Evolutionary conservation across 2,888 invertebrate species (phyloP).

Genomic region (Electrophaes corylata): DNA sequence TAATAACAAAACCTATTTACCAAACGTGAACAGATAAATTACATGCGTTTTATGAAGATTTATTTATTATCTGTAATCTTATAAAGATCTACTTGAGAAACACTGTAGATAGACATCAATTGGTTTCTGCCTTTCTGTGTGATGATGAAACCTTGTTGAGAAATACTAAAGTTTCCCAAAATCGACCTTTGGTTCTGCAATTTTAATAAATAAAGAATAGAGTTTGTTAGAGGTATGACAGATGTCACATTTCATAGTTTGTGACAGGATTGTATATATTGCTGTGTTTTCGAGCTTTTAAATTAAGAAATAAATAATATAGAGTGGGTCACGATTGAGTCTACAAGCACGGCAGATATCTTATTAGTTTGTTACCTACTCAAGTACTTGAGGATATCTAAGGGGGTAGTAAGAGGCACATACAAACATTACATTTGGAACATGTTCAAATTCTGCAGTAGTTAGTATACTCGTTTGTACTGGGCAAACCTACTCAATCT

Average conservation of each 20-base stretch:
- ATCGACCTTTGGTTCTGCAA: conserved; percentile 32
- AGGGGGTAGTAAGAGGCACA: neutral
- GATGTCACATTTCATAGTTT: neutral
- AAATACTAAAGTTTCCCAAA: conserved; percentile 30
- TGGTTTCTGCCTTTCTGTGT: conserved; percentile 16
- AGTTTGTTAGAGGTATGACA: neutral
- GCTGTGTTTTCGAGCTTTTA: too few relatives aligned
- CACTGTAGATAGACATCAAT: conserved; percentile 1
- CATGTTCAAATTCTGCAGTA: neutral
- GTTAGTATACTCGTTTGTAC: too few relatives aligned
- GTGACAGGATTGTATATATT: neutral
- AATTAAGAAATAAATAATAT: too few relatives aligned
- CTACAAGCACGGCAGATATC: too few relatives aligned
- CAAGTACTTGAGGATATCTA: neutral
- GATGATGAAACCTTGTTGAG: conserved; percentile 32
- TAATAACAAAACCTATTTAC: neutral
- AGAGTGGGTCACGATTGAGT: too few relatives aligned
- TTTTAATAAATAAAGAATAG: conserved; percentile 21
- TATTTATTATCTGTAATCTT: neutral
- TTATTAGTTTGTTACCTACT: neutral
- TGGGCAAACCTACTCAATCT: too few relatives aligned
- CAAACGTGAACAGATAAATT: neutral
- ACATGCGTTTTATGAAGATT: neutral
- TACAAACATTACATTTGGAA: neutral
- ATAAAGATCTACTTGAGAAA: conserved; percentile 8